phyloP scores from a whole-genome alignment of 1,140 invertebrate genomes.

The Leptonema lineaticorne region DNA sequence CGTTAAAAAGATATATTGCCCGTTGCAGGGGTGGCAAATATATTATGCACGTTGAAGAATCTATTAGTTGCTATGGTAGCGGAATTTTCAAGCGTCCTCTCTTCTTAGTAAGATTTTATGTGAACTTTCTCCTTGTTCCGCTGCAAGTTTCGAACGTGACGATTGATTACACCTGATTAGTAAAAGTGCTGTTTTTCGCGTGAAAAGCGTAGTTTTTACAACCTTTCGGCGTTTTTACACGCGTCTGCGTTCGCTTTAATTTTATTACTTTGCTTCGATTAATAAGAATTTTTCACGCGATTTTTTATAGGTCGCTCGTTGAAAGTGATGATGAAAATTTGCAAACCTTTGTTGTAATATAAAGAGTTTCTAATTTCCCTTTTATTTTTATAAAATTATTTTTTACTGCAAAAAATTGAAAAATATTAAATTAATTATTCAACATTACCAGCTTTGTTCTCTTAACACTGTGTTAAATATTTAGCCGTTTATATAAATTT shows the following conservation, averaged over 20 bases:
- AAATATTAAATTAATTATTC: too few relatives aligned
- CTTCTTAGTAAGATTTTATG: neutral
- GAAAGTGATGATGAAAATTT: too few relatives aligned
- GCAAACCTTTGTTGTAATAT: too few relatives aligned
- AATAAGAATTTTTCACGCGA: neutral
- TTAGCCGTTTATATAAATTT: too few relatives aligned
- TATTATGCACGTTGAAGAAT: constrained; percentile 23
- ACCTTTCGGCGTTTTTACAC: constrained; percentile 1
- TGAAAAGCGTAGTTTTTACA: constrained; percentile 16
- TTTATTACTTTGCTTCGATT: neutral
- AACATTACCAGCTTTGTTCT: too few relatives aligned
- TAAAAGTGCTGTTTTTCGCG: neutral
- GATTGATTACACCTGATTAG: constrained; percentile 4
- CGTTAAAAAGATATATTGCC: constrained; percentile 21
- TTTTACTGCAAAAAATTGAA: too few relatives aligned
- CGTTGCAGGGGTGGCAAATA: constrained; percentile 9
- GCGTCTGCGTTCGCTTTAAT: neutral
- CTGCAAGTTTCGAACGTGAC: constrained; percentile 7
- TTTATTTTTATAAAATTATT: too few relatives aligned
- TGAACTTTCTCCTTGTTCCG: constrained; percentile 10
- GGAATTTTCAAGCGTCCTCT: neutral
- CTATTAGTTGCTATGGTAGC: constrained; percentile 22
- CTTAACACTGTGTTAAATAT: too few relatives aligned
- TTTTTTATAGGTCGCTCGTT: too few relatives aligned
- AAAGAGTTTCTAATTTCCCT: too few relatives aligned